phyloP scores from a whole-genome alignment of 2,888 invertebrate species.

The Muschampia plurimacula region DNA sequence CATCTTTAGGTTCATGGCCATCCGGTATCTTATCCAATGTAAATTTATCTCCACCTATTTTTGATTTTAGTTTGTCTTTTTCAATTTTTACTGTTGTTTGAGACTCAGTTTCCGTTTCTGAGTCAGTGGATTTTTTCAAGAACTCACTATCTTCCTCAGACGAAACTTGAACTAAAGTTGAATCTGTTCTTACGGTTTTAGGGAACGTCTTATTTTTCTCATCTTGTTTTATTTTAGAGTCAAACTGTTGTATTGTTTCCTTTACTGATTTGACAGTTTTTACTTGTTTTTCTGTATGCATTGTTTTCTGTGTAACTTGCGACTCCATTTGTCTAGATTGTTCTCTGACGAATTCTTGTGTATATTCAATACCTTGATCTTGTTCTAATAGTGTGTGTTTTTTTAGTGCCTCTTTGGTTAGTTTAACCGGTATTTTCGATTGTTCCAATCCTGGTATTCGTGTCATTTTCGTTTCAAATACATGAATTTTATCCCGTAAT shows the following conservation, averaged over 20 bases:
- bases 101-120: slow-evolving; percentile 84
- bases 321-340: slow-evolving; percentile 78
- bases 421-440: slow-evolving; percentile 73
- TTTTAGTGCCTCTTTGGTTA: slow-evolving; percentile 82
- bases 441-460: slow-evolving; percentile 73
- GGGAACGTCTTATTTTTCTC: slow-evolving; percentile 70
- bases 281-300: slow-evolving; percentile 63
- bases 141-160: slow-evolving; percentile 84
- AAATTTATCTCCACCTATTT: slow-evolving; percentile 58
- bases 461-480: slow-evolving; percentile 79
- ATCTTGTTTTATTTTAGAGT: slow-evolving; percentile 70
- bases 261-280: slow-evolving; percentile 76
- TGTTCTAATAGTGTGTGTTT: slow-evolving; percentile 77
- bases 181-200: slow-evolving; percentile 80
- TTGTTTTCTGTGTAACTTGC: slow-evolving; percentile 59
- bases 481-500: slow-evolving; percentile 74
- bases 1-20: slow-evolving; percentile 47
- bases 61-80: slow-evolving; percentile 58
- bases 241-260: slow-evolving; percentile 80
- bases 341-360: slow-evolving; percentile 82
- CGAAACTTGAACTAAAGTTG: slow-evolving; percentile 81
- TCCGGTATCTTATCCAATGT: slow-evolving; percentile 56
- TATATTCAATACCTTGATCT: slow-evolving; percentile 80
- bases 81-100: slow-evolving; percentile 79
- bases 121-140: slow-evolving; percentile 82